Evolutionary conservation across 2,888 invertebrate species (phyloP), one percentile per base, ranked within the genome.

Genomic region (Drymonia ruficornis): DNA sequence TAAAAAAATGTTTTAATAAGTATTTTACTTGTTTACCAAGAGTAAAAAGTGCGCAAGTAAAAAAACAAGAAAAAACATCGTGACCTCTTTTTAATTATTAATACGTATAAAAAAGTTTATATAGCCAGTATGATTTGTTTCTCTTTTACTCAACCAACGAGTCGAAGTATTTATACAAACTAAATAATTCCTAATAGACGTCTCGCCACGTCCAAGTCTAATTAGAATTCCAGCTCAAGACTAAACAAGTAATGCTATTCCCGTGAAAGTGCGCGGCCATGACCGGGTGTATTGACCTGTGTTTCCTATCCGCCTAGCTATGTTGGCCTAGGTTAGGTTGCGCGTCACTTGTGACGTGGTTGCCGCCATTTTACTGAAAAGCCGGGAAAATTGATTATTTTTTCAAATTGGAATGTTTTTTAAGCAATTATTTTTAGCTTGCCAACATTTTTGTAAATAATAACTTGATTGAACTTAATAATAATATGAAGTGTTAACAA

Each of bases 211-310:
- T 65, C 61, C 62, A 50, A 61, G 55, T 65, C 70, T 77, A 77
- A 84, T 86, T 86, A 84, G 83, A 86, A 87, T 84, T 84, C 83
- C 81, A 71, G 75, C 70, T 65, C 68, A 70, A 83, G 83, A 80
- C 85, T 81, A 83, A 83, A 85, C 85, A 80, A 82, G 81, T 81
- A 76, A 78, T 79, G 80, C 80, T 80, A 78, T 83, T 83, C 80
- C 83, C 83, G 87, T 81, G 90, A 90, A 90, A 91, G 89, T 87
- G 81, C 80, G 77, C 79, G 87, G 82, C 89, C 90, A 71, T 89
- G 90, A 89, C 89, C 88, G 87, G 84, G 89, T 77, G 88, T 87
- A 88, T 81, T 86, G 90, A 89, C 88, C 89, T 80, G 76, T 73
- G 83, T 71, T 77, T 80, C 84, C 84, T 83, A 83, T 67, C 80